Conservation (phyloP, 2,888 invertebrate species). For the Scaptomyza reducta region DNA sequence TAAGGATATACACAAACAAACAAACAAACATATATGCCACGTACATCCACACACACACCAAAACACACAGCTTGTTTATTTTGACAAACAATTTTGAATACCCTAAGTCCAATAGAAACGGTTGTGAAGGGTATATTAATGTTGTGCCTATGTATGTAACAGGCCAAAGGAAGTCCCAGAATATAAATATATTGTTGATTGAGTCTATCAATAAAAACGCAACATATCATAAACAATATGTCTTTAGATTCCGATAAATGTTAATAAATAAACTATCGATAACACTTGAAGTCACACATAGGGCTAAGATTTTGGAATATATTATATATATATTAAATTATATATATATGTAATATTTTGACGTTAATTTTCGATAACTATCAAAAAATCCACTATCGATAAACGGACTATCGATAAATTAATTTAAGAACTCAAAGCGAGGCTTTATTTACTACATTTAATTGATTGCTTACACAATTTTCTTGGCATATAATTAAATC, state of each 20-base stretch:
- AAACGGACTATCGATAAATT: too few relatives aligned
- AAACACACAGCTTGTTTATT: constrained; percentile 50
- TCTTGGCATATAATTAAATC: too few relatives aligned
- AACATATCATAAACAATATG: too few relatives aligned
- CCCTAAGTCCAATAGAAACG: not conserved
- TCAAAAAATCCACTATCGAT: not conserved
- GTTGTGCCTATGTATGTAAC: not conserved
- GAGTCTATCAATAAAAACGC: too few relatives aligned
- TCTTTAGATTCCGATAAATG: not conserved
- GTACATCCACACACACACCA: constrained; percentile 12
- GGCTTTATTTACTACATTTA: not conserved
- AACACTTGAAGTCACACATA: not conserved
- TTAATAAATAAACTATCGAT: not conserved
- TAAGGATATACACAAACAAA: constrained; percentile 46
- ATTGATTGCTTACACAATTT: not conserved
- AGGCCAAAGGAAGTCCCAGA: not conserved
- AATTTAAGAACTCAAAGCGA: too few relatives aligned
- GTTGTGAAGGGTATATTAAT: not conserved
- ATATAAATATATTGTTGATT: too few relatives aligned
- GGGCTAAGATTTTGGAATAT: not conserved
- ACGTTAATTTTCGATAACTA: not conserved
- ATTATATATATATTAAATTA: too few relatives aligned
- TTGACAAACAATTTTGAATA: constrained; percentile 49
- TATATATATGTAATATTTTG: too few relatives aligned
- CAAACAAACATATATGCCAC: constrained; percentile 8